A percentile compares a stretch with the other conserved stretches of the same genome.
phyloP scores from a whole-genome alignment of 1,140 invertebrate genomes.

The Hetaerina americana region DNA sequence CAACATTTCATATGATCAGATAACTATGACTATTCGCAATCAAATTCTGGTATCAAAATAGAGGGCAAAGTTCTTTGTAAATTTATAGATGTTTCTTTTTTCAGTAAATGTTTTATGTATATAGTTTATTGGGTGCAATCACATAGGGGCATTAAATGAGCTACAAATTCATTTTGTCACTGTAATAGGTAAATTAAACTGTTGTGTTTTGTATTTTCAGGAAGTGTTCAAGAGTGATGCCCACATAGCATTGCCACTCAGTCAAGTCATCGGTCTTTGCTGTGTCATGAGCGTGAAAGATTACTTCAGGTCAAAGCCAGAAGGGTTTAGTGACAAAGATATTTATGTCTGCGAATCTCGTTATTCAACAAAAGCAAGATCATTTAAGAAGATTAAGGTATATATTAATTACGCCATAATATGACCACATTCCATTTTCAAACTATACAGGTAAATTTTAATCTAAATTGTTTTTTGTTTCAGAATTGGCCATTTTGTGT shows the following conservation, averaged over 20 bases:
- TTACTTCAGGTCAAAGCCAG: conserved; percentile 80
- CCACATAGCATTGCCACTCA: conserved; percentile 66
- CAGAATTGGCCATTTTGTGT: conserved; percentile 57
- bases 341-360: conserved; percentile 95
- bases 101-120: too few relatives aligned
- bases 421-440: not conserved
- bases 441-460: not conserved
- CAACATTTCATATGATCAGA: too few relatives aligned
- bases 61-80: too few relatives aligned
- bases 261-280: conserved; percentile 82
- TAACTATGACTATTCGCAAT: too few relatives aligned
- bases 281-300: conserved; percentile 91
- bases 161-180: too few relatives aligned
- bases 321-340: conserved; percentile 83
- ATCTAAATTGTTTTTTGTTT: conserved; percentile 14
- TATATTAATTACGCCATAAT: conserved; percentile 8
- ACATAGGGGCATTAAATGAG: too few relatives aligned
- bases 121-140: too few relatives aligned
- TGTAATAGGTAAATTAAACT: not conserved
- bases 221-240: conserved; percentile 93
- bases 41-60: too few relatives aligned
- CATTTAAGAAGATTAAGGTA: conserved; percentile 92
- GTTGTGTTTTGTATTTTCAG: conserved; percentile 30
- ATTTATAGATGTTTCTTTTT: too few relatives aligned
- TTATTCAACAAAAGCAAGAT: conserved; percentile 70